Evolutionary conservation across 2,113 vertebrate species (phyloP), one percentile per base, ranked within the genome.

Genomic region (Corythornis madagascariensis): DNA sequence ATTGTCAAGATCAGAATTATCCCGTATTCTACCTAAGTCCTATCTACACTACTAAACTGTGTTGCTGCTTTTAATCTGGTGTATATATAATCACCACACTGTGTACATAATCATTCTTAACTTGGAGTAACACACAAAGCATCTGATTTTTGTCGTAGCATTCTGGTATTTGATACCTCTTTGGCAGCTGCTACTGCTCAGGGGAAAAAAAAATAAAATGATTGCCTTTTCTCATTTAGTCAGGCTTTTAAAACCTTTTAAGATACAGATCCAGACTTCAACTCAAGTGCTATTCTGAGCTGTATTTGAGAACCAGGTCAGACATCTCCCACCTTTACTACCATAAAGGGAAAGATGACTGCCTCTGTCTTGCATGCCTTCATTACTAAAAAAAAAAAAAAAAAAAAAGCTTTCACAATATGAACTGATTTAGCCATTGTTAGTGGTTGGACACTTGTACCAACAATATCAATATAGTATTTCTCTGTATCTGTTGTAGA

Each of bases 111-210:
- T 60, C 53, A 66, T 56, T 88, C 61, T 86, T 67, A 72, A 83
- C 48, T 73, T 77, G 67, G 33, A 87, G 64, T 69, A 87, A 65
- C 31, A 64, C 40, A 45, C 20, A 85, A 84, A 72, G 10, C 14
- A 70, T 86, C 52, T 85, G 67, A 86, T 86, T 95, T 95, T 81
- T 63, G 24, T 87, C 50, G 52, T 57, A 10, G 48, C 89, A 50
- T 14, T 81, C 56, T 84, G 66, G 35, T 93, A 82, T 87, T 87
- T 78, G 19, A 93, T 89, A 83, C 26, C 20, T 75, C 52, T 55
- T 67, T 81, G 83, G 61, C 61, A 90, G 28, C 53, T 79, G 35
- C 17, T 91, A 52, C 13, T 33, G 24, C n/a, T 92, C 19, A 50
- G 61, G 25, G 88, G 76, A 72, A 70, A 56, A 64, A 40, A 1